Evolutionary conservation across 2,113 vertebrate species (phyloP).

Genomic region (Telmatochromis sp.): DNA sequence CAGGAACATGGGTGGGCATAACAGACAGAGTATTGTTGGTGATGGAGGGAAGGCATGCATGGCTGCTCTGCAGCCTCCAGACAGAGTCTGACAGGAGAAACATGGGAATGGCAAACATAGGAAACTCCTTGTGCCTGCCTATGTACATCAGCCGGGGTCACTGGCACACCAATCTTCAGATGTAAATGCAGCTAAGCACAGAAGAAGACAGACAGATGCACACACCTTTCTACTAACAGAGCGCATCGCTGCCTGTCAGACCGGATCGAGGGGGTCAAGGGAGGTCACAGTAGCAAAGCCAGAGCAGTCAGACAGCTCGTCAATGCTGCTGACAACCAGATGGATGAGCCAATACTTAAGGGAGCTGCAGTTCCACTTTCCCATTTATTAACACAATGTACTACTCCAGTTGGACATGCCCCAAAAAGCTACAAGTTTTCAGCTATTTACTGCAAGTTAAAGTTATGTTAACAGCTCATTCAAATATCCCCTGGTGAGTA

Average conservation of each 20-base stretch:
- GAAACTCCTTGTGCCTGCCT: conserved; percentile 26
- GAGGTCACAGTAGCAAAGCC: conserved; percentile 33
- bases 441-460: background rate
- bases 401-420: background rate
- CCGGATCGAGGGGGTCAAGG: conserved; percentile 17
- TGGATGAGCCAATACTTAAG: conserved; percentile 24
- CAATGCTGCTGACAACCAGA: conserved; percentile 52
- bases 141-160: conserved; percentile 42
- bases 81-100: conserved; percentile 24
- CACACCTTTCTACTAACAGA: conserved; percentile 20
- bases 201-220: conserved; percentile 19
- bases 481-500: background rate
- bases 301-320: conserved; percentile 39
- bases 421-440: background rate
- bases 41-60: conserved; percentile 25
- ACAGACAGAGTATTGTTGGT: background rate
- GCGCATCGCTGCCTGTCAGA: conserved; percentile 47
- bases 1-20: background rate
- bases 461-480: background rate
- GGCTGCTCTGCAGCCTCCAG: conserved; percentile 26
- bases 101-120: background rate
- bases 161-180: conserved; percentile 7
- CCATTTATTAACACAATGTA: conserved; percentile 18
- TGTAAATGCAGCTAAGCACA: conserved; percentile 21
- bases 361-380: conserved; percentile 1